Percentiles rank a stretch among this genome's conserved stretches.
Conservation (phyloP, 2,888 invertebrate genomes). For the Iselma pallidipennis region DNA sequence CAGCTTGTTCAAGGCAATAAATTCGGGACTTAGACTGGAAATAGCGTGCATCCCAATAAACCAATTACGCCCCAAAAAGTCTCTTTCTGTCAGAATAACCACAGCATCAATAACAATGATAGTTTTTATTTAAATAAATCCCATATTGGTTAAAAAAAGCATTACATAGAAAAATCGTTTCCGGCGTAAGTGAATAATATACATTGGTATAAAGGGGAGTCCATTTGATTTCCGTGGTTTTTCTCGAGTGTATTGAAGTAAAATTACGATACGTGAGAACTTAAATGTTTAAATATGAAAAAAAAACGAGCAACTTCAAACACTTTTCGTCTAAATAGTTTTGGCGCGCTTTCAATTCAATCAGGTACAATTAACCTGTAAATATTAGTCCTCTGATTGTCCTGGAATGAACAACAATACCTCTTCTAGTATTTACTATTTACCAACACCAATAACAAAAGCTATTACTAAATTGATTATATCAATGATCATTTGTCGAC, state of each 20-base stretch:
- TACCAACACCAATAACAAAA: slow-evolving; percentile 20
- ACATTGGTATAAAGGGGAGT: slow-evolving; percentile 14
- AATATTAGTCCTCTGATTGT: no score
- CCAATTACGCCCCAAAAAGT: slow-evolving; percentile 9
- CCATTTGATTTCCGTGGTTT: slow-evolving; percentile 23
- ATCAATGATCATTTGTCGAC: slow-evolving; percentile 22
- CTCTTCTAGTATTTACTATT: slow-evolving; percentile 17
- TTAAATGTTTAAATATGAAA: slow-evolving; percentile 22
- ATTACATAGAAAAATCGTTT: no score
- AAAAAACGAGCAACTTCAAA: slow-evolving; percentile 23
- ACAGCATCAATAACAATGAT: neutral
- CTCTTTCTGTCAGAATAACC: neutral
- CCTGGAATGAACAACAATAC: no score
- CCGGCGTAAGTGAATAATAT: slow-evolving; percentile 25
- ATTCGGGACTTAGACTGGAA: slow-evolving; percentile 10
- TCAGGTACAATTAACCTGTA: no score
- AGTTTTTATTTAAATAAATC: no score
- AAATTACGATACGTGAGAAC: slow-evolving; percentile 22
- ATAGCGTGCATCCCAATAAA: slow-evolving; percentile 4
- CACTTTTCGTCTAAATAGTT: no score
- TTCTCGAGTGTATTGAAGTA: slow-evolving; percentile 24
- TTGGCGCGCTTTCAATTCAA: no score
- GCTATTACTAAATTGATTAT: slow-evolving; percentile 13
- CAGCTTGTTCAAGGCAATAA: slow-evolving; percentile 14
- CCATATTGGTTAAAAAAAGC: no score